Conservation (phyloP, 2,797 vertebrate genomes). For the Euphonia xanthogaster region DNA sequence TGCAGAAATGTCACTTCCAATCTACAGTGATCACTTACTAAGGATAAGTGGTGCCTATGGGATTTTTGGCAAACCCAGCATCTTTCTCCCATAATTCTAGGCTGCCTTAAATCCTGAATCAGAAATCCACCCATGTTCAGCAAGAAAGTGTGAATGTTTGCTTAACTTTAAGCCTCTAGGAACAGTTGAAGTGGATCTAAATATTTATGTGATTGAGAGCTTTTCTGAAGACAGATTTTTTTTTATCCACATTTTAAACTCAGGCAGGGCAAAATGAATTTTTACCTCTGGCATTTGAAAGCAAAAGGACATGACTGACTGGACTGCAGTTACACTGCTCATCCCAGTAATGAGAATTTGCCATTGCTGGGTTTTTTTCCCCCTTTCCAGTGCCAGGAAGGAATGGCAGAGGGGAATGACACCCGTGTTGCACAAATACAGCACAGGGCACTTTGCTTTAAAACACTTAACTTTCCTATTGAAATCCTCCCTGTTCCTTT, state of each 20-base stretch:
- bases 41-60: conserved; percentile 30
- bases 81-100: neutral
- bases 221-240: neutral
- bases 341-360: neutral
- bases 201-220: neutral
- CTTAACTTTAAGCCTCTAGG: neutral
- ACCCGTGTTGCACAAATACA: neutral
- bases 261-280: neutral
- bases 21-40: conserved; percentile 16
- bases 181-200: neutral
- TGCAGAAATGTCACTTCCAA: conserved; percentile 31
- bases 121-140: conserved; percentile 17
- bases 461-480: neutral
- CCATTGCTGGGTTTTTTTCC: neutral
- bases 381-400: neutral
- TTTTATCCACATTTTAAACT: neutral
- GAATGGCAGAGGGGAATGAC: neutral
- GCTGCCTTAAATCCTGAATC: conserved; percentile 14
- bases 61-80: conserved; percentile 26
- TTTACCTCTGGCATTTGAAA: neutral
- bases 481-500: neutral
- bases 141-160: neutral
- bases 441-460: neutral
- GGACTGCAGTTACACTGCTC: neutral
- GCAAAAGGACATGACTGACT: neutral